Base-by-base conservation (phyloP, 2,797 vertebrate genomes). In the Ctenochaetus hawaiiensis region DNA sequence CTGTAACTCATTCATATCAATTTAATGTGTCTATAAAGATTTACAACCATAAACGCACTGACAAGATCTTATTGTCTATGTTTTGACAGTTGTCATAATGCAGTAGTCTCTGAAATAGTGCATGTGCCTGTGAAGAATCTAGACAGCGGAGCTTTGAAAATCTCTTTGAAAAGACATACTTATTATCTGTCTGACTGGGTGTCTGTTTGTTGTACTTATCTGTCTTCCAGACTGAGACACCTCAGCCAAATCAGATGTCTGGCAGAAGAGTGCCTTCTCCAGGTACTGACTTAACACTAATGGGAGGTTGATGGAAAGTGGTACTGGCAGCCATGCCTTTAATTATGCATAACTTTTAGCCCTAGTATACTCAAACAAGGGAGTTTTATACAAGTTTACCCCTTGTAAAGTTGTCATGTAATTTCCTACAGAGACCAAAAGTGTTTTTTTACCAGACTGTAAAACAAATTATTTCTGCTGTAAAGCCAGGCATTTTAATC, bases 221-320 rank as follows among this genome's bases (percentile, higher is more conserved):
- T 75, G 45, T 82, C 17, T 67, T 41, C 17, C 77, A 93, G 90
- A 63, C 44, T 11, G 18, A 16, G 17, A 13, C 30, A 10, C 44
- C 73, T n/a, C 67, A 67, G 30, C 72, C 43, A 14, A 44, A 72
- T 64, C 81, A 73, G 71, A 87, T 63, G 47, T 72, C 85, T 77
- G 39, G 5, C 34, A 86, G 74, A 67, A 69, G 66, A 77, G 43
- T 49, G 18, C 52, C 90, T 65, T 89, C 89, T 75, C 75, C 89
- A 87, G 93, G 93, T 94, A 92, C 48, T 43, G 23, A 41, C 53
- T 41, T 83, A 39, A 72, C 47, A 54, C 51, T 66, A 26, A 26
- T 51, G 13, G 8, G n/a, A 59, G 12, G 58, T 23, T n/a, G 12
- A 18, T 52, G 18, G 20, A 49, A 11, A 53, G 4, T 41, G 3